Evolutionary conservation across 1,140 invertebrate genomes (phyloP).

Genomic region (Macrostomum lignano): DNA sequence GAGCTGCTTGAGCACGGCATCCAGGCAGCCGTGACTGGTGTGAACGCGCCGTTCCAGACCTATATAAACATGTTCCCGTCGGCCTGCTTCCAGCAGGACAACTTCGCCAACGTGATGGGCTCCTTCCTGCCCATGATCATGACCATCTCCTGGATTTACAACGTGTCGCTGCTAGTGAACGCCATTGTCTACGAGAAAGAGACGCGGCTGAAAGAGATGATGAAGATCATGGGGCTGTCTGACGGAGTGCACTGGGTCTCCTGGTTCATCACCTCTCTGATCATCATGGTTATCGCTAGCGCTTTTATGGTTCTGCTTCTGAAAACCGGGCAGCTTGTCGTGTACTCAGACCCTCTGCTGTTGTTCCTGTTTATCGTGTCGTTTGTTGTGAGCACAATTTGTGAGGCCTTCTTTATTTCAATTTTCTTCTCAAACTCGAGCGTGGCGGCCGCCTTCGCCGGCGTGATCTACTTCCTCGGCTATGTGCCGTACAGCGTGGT

Average conservation of each 20-base stretch:
- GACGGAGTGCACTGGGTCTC: conserved; percentile 34
- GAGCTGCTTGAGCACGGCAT: too few relatives aligned
- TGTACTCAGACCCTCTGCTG: conserved; percentile 28
- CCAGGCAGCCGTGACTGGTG: too few relatives aligned
- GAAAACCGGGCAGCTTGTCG: conserved; percentile 31
- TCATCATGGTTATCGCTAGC: conserved; percentile 31
- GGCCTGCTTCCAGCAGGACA: conserved; percentile 40
- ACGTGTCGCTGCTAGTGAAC: conserved; percentile 46
- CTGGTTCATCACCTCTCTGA: conserved; percentile 35
- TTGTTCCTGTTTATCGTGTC: conserved; percentile 31
- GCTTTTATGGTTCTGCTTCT: conserved; percentile 29
- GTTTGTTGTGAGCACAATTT: conserved; percentile 33
- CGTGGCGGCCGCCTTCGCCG: conserved; percentile 37
- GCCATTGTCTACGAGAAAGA: conserved; percentile 42
- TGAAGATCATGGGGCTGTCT: conserved; percentile 36
- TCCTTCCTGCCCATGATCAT: conserved; percentile 42
- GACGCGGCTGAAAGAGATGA: conserved; percentile 32
- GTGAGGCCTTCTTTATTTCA: conserved; percentile 32
- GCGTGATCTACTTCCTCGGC: conserved; percentile 41
- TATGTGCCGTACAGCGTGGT: conserved; percentile 38
- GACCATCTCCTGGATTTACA: conserved; percentile 36
- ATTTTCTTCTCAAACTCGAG: conserved; percentile 37
- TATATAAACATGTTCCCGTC: too few relatives aligned
- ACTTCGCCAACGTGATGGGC: conserved; percentile 36
- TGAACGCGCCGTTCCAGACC: too few relatives aligned